Evolutionary conservation across 2,888 invertebrate genomes (phyloP).

Genomic region (Penaeus monodon): DNA sequence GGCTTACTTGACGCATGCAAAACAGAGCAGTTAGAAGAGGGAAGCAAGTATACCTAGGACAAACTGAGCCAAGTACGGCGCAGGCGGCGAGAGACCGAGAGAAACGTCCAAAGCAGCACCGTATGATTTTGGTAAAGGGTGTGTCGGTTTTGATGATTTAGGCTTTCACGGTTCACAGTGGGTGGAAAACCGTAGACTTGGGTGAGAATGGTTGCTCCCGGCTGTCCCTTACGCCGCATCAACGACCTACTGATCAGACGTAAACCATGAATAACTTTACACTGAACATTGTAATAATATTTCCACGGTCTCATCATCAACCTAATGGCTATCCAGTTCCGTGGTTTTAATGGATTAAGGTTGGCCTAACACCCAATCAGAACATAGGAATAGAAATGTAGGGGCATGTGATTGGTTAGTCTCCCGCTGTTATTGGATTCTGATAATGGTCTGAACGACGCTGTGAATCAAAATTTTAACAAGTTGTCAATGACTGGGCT

Average conservation of each 20-base stretch:
- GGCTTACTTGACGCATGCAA: too few species aligned
- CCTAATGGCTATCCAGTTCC: constrained; percentile 37
- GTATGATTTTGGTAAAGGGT: too few species aligned
- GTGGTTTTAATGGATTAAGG: constrained; percentile 44
- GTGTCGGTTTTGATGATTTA: not conserved
- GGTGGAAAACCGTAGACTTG: not conserved
- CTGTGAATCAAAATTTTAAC: constrained; percentile 64
- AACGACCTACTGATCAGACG: constrained; percentile 15
- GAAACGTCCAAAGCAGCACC: too few species aligned
- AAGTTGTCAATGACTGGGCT: constrained; percentile 64
- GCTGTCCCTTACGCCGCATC: constrained; percentile 9
- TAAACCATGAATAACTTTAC: constrained; percentile 51
- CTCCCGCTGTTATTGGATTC: constrained; percentile 53
- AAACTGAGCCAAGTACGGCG: too few species aligned
- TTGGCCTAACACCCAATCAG: constrained; percentile 33
- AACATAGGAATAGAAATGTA: constrained; percentile 43
- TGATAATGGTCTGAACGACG: constrained; percentile 58
- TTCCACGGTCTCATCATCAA: constrained; percentile 52
- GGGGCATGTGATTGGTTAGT: constrained; percentile 51
- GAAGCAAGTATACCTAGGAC: too few species aligned
- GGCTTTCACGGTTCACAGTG: not conserved
- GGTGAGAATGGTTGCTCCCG: not conserved
- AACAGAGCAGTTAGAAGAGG: too few species aligned
- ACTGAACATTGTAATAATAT: constrained; percentile 50
- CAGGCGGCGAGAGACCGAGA: too few species aligned